These are phyloP conservation scores for Philaenus spumarius DNA, from an alignment of 1,140 invertebrate genomes.

Conservation along the genomic window DNA sequence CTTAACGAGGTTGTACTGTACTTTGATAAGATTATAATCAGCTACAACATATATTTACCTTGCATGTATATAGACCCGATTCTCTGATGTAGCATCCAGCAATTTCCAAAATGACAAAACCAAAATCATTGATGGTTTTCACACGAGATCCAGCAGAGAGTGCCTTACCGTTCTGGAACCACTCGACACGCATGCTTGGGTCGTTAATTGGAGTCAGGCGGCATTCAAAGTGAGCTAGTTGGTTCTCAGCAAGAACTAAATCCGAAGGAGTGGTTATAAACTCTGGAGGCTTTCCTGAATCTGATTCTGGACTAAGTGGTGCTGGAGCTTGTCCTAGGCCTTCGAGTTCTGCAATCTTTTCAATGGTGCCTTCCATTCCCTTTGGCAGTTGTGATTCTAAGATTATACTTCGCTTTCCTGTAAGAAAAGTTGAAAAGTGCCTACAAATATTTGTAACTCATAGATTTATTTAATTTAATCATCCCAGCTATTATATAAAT, in stretches of 20 bases:
- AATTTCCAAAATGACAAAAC: slow-evolving; percentile 88
- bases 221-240: slow-evolving; percentile 88
- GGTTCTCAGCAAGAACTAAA: slow-evolving; percentile 78
- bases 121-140: slow-evolving; percentile 90
- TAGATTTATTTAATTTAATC: too few species aligned
- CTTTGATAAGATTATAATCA: too few species aligned
- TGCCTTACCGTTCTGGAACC: slow-evolving; percentile 93
- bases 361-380: slow-evolving; percentile 87
- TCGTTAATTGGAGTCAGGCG: slow-evolving; percentile 84
- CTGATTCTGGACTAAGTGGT: slow-evolving; percentile 61
- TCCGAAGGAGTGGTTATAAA: slow-evolving; percentile 85
- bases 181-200: slow-evolving; percentile 88
- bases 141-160: slow-evolving; percentile 79
- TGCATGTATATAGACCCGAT: slow-evolving; percentile 84
- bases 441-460: too few species aligned
- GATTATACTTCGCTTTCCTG: slow-evolving; percentile 79
- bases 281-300: slow-evolving; percentile 83
- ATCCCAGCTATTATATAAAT: too few species aligned
- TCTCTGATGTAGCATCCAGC: slow-evolving; percentile 82
- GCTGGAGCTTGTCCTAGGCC: slow-evolving; percentile 62
- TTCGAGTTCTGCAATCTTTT: slow-evolving; percentile 89
- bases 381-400: slow-evolving; percentile 85
- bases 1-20: too few species aligned
- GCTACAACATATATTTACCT: slow-evolving; percentile 44
- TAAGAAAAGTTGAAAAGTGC: too few species aligned